phyloP scores from a whole-genome alignment of 2,888 invertebrate genomes.

The Conops quadrifasciatus region DNA sequence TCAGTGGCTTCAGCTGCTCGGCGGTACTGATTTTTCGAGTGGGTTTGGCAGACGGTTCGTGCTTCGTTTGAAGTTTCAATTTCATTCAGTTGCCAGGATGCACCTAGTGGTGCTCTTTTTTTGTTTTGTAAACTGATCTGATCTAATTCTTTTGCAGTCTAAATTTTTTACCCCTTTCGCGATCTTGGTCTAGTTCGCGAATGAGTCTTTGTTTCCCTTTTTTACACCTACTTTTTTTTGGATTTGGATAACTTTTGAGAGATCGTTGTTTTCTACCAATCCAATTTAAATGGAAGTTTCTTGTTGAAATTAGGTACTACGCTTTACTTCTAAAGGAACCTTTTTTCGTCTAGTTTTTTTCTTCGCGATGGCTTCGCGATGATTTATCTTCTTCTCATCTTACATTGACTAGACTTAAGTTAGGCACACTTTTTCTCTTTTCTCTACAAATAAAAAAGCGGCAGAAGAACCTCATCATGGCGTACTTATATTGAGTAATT shows the following conservation, averaged over 20 bases:
- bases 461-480: background rate
- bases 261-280: background rate
- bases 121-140: background rate
- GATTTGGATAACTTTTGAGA: background rate
- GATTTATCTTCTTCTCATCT: background rate
- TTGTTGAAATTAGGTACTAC: slow-evolving; percentile 36
- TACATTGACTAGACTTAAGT: no score
- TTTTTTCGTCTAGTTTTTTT: background rate
- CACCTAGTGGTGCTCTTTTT: background rate
- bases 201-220: background rate
- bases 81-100: slow-evolving; percentile 31
- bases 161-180: background rate
- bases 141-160: background rate
- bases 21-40: background rate
- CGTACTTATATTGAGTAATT: slow-evolving; percentile 25
- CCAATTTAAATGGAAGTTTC: slow-evolving; percentile 34
- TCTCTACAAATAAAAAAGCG: no score
- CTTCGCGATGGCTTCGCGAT: background rate
- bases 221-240: slow-evolving; percentile 2
- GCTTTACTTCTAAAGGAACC: slow-evolving; percentile 11
- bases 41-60: slow-evolving; percentile 5
- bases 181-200: background rate
- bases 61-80: slow-evolving; percentile 33
- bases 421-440: no score
- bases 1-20: background rate